phyloP scores from a whole-genome alignment of 2,888 invertebrate genomes.

The Dolomedes plantarius region DNA sequence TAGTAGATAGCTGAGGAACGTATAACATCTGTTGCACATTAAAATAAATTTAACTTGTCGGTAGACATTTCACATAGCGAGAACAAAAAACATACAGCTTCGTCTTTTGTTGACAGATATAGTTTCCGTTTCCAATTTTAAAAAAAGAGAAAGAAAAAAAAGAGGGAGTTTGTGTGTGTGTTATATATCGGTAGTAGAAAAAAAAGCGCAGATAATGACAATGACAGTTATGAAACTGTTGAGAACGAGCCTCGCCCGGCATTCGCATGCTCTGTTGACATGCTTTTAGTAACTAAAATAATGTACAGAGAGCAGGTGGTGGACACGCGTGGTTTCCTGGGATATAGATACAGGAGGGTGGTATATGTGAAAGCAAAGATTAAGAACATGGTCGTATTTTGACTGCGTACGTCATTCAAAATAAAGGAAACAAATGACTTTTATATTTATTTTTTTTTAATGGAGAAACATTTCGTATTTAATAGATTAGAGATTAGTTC shows the following conservation, averaged over 20 bases:
- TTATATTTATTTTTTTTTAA: too few relatives aligned
- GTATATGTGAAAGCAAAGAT: too few relatives aligned
- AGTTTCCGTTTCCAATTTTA: constrained; percentile 53
- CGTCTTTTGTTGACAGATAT: constrained; percentile 28
- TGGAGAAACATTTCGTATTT: too few relatives aligned
- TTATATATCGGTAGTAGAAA: background rate
- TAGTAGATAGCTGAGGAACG: too few relatives aligned
- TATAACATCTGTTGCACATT: constrained; percentile 1
- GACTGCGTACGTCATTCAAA: too few relatives aligned
- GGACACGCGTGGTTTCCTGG: constrained; percentile 18
- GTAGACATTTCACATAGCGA: background rate
- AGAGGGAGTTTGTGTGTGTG: background rate
- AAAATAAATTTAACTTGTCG: background rate
- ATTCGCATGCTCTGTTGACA: constrained; percentile 59
- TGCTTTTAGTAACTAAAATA: constrained; percentile 9
- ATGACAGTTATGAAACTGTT: constrained; percentile 19
- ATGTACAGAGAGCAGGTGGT: constrained; percentile 29
- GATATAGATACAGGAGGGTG: background rate
- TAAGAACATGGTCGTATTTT: too few relatives aligned
- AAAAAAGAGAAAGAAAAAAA: constrained; percentile 18
- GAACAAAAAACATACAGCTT: background rate
- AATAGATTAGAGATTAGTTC: too few relatives aligned
- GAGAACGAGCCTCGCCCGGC: constrained; percentile 40
- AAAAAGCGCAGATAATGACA: constrained; percentile 1
- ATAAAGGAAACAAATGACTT: too few relatives aligned